Evolutionary conservation across 2,113 vertebrate species (phyloP), one percentile per base, ranked within the genome.

Genomic region (Microtus oregoni): DNA sequence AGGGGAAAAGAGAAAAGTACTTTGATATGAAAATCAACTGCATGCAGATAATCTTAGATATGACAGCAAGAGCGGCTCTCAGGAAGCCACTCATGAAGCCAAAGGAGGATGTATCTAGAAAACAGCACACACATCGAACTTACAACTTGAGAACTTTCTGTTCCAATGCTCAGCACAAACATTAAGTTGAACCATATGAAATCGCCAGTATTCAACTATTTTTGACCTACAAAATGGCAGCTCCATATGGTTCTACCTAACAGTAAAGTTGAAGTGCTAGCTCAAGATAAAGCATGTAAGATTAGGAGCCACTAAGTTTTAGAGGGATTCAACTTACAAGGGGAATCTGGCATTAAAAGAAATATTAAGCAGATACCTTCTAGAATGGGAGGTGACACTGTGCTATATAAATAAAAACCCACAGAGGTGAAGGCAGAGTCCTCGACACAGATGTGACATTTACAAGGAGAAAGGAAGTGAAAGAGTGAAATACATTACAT

Each of bases 21-120:
- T 22, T 30, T 87, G 61, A 95, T 86, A 89, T 73, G 94, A 77
- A 93, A 94, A 91, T 89, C 82, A 91, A 50, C 79, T 82, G 89
- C 67, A 38, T 91, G 38, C 82, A 65, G 44, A 75, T 89, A 44
- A 75, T 77, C 86, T 77, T 94, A 91, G 75, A 75, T 93, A 75
- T 22, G 22, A 92, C 50, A 90, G 20, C 58, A 91, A 89, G 83
- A 91, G 35, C n/a, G 89, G 38, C 32, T 86, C 30, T n/a, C n/a
- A 47, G 72, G 76, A 41, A 93, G 61, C 19, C 67, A 12, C 26
- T 77, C 30, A 44, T 67, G 93, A 76, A 90, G 52, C 47, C 52
- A 68, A 13, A 92, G 73, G 88, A 92, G 50, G 83, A 68, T 77
- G 13, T 38, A 73, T 92, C 19, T 77, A 38, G 41, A 61, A 93